Conservation (phyloP, 30 jellyfish, hydroid and myxozoan genomes). For the Hydractinia symbiolongicarpus region DNA sequence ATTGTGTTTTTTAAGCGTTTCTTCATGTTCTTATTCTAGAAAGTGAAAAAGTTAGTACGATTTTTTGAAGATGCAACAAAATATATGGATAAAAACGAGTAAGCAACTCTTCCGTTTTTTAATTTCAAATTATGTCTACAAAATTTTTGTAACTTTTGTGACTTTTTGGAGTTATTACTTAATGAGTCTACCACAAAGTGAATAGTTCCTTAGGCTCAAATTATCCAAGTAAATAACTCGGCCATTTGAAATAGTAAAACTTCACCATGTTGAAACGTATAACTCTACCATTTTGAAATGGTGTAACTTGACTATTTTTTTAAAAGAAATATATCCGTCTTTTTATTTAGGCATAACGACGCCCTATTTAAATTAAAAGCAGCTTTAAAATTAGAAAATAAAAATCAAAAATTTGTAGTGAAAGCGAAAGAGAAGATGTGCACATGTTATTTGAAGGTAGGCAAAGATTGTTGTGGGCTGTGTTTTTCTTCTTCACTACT, state of each 20-base stretch:
- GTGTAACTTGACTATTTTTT: too few relatives aligned
- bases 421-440: constrained; percentile 74
- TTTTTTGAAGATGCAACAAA: constrained; percentile 63
- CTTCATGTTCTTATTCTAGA: constrained; percentile 30
- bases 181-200: too few relatives aligned
- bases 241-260: too few relatives aligned
- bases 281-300: too few relatives aligned
- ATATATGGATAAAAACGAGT: constrained; percentile 66
- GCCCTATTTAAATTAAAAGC: constrained; percentile 77
- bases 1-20: not conserved
- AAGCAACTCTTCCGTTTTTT: constrained; percentile 13
- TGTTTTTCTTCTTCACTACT: not conserved
- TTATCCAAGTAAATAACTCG: too few relatives aligned
- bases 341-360: constrained; percentile 51
- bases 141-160: too few relatives aligned
- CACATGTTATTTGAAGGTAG: constrained; percentile 76
- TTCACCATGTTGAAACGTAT: too few relatives aligned
- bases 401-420: constrained; percentile 43
- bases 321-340: not conserved
- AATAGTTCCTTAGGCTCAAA: too few relatives aligned
- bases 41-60: constrained; percentile 82
- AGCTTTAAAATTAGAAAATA: constrained; percentile 67
- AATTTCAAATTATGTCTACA: not conserved
- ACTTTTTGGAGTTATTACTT: too few relatives aligned
- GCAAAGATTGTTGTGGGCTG: not conserved